phyloP scores from a whole-genome alignment of 2,888 invertebrate species.

The Thymelicus lineola region DNA sequence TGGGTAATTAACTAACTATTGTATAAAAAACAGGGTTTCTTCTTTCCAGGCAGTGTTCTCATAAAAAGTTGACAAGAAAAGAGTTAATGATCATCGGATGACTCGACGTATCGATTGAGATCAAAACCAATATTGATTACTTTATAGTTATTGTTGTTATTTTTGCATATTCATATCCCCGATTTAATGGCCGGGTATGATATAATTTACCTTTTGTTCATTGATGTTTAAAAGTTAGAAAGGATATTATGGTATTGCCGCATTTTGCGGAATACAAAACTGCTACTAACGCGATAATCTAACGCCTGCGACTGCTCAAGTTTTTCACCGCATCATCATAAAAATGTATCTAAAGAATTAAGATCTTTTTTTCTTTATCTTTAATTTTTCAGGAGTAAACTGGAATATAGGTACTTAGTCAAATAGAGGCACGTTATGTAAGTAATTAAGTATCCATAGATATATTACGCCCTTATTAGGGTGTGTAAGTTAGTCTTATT shows the following conservation, averaged over 20 bases:
- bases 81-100: slow-evolving; percentile 57
- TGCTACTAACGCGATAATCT: background rate
- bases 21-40: slow-evolving; percentile 38
- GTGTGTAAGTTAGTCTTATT: too few species aligned
- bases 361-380: too few species aligned
- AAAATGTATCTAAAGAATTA: too few species aligned
- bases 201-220: slow-evolving; percentile 19
- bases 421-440: too few species aligned
- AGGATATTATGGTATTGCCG: background rate
- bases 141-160: slow-evolving; percentile 63
- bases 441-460: too few species aligned
- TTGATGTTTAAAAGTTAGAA: slow-evolving; percentile 34
- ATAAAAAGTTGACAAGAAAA: background rate
- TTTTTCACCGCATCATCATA: too few species aligned
- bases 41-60: background rate
- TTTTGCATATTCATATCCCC: slow-evolving; percentile 79
- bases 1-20: slow-evolving; percentile 39
- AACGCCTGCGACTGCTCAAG: too few species aligned
- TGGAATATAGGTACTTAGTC: too few species aligned
- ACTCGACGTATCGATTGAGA: slow-evolving; percentile 61
- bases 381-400: background rate
- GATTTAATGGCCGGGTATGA: slow-evolving; percentile 11
- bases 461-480: too few species aligned
- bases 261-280: background rate
- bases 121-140: slow-evolving; percentile 71